Conservation (phyloP, 2,797 vertebrate genomes). For the Danio jaintianensis region DNA sequence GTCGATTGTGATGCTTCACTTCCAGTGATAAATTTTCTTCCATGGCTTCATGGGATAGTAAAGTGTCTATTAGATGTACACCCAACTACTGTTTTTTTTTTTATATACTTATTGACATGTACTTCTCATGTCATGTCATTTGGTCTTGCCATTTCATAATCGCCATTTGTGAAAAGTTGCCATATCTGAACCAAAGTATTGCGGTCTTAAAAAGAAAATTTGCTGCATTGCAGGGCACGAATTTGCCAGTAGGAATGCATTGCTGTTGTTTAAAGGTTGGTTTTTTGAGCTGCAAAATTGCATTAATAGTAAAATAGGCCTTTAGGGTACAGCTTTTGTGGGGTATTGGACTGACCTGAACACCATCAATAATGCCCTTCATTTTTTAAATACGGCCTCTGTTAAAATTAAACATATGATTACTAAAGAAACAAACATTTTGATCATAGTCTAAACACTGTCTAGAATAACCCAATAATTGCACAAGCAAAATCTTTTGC, state of each 20-base stretch:
- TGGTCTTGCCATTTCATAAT: no score
- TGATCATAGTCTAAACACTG: conserved; percentile 5
- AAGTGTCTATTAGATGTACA: no score
- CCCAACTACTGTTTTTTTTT: no score
- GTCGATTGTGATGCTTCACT: no score
- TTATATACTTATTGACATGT: no score
- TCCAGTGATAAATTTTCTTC: no score
- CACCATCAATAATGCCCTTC: conserved; percentile 1
- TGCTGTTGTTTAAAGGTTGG: neutral
- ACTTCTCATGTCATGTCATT: no score
- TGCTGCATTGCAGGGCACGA: neutral
- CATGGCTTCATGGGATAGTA: no score
- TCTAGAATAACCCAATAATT: conserved; percentile 26
- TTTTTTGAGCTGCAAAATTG: no score
- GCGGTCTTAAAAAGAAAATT: neutral
- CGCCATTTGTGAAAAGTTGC: neutral
- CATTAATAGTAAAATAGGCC: neutral
- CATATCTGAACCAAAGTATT: neutral
- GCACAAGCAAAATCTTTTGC: neutral
- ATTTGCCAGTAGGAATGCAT: neutral
- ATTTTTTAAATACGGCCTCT: neutral
- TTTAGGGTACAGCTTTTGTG: neutral
- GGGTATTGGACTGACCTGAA: neutral
- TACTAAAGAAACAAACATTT: no score
- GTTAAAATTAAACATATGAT: no score